Conservation (phyloP, 2,797 vertebrate species). For the Mormyrus proboscirostris region DNA sequence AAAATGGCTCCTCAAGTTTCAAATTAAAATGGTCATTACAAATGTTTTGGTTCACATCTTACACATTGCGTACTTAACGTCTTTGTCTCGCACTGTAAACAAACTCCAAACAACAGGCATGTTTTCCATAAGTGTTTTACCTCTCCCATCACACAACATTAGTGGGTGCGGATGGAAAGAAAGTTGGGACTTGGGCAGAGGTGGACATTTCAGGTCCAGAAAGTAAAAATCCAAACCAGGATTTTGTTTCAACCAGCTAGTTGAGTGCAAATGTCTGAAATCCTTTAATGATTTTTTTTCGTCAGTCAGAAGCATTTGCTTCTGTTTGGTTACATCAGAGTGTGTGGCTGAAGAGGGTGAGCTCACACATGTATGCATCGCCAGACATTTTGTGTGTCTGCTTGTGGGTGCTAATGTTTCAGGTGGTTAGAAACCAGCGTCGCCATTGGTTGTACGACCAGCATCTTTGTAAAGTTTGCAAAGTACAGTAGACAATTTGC, state of each 20-base stretch:
- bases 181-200: neutral
- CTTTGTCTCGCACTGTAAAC: neutral
- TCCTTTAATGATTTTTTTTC: neutral
- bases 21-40: neutral
- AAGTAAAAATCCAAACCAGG: too few relatives aligned
- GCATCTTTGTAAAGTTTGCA: neutral
- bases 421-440: neutral
- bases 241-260: too few relatives aligned
- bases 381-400: neutral
- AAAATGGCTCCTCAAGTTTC: neutral
- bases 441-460: neutral
- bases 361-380: neutral
- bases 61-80: neutral
- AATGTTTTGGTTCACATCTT: neutral
- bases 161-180: neutral
- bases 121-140: neutral
- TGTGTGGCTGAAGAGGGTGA: neutral
- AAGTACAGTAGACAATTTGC: neutral
- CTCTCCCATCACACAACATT: neutral
- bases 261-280: neutral
- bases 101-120: neutral
- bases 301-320: neutral
- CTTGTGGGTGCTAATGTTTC: neutral
- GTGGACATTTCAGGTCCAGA: too few relatives aligned
- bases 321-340: neutral